phyloP scores from a whole-genome alignment of 2,113 vertebrate genomes.

The Strigops habroptila region DNA sequence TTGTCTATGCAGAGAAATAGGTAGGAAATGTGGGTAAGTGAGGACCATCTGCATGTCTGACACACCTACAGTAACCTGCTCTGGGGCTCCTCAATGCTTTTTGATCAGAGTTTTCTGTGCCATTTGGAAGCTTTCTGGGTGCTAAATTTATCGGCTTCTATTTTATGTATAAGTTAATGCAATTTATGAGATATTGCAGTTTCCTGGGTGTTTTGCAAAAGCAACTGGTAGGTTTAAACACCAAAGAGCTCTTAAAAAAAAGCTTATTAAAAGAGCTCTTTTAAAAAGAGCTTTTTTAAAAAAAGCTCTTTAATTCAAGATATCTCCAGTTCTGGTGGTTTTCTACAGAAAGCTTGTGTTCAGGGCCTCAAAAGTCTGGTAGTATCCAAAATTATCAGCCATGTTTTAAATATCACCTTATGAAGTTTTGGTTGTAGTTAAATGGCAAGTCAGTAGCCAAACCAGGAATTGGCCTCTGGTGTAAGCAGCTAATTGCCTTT shows the following conservation, averaged over 20 bases:
- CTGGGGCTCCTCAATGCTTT: not conserved
- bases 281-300: not conserved
- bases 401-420: not conserved
- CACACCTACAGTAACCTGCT: not conserved
- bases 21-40: not conserved
- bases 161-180: not conserved
- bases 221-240: not conserved
- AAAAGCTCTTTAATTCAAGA: not conserved
- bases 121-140: not conserved
- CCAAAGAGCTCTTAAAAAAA: not conserved
- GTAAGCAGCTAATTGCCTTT: not conserved
- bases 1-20: not conserved
- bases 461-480: not conserved
- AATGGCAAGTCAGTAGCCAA: not conserved
- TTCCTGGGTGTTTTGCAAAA: not conserved
- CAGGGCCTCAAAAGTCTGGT: not conserved
- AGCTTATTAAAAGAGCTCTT: not conserved
- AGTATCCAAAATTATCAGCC: not conserved
- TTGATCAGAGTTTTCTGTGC: not conserved
- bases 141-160: not conserved
- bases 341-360: not conserved
- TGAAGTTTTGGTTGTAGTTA: not conserved
- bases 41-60: not conserved
- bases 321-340: not conserved
- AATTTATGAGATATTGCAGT: not conserved